Base-by-base conservation (phyloP, 2,113 vertebrate genomes). In the Indicator indicator region DNA sequence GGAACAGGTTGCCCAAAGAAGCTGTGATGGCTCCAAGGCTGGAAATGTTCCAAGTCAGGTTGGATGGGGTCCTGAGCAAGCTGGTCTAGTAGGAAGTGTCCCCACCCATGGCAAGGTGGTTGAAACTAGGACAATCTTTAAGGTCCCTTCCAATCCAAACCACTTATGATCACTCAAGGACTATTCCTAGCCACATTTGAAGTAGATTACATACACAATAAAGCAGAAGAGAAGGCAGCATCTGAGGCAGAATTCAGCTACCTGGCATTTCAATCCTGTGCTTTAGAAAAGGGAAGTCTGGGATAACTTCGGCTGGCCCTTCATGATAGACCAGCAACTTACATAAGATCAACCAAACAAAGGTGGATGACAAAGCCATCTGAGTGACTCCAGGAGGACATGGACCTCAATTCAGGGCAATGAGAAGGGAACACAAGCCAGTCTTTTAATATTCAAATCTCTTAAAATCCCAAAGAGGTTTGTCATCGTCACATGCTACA, bases 241-340 rank as follows among this genome's bases (percentile, higher is more conserved):
- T 15, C 50, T 26, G 50, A 40, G 52, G 27, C 27, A 52, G 28
- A 69, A 28, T 13, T 50, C 36, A 48, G 59, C 32, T 46, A 8
- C 2, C 12, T 17, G 63, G 12, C 33, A 64, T 17, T 71, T 62
- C 78, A 42, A 18, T 28, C 58, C 11, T 0, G 0, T 16, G 9
- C 73, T 16, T 23, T 17, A 26, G 54, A 55, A 60, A 71, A 50
- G 42, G 32, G 50, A 54, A 58, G 24, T 4, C 65, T 8, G 6
- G 33, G n/a, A 28, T 30, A 87, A 58, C 59, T 80, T 59, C 62
- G 76, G 0, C 8, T 1, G 2, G 36, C 24, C 64, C 50, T 4
- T 40, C 24, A 1, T 0, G 6, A 2, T 2, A 48, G 27, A 72
- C 7, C 54, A 23, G 26, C 16, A 33, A 19, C 28, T 63, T 21